These are phyloP conservation scores for Orthosia gracilis DNA, from an alignment of 2,888 invertebrate species.

Conservation along the genomic window DNA sequence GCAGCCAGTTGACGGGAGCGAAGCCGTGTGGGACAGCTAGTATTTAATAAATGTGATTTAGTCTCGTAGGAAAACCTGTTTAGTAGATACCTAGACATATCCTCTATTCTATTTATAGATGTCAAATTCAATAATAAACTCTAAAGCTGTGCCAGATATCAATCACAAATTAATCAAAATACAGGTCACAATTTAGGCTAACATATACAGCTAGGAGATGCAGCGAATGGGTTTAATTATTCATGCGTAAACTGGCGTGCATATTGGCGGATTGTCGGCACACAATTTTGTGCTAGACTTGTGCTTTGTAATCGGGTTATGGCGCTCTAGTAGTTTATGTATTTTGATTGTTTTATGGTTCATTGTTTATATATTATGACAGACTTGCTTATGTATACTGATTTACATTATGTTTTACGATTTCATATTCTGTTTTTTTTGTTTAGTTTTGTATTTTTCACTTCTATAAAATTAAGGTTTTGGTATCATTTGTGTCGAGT, in stretches of 20 bases:
- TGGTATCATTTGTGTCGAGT: no score
- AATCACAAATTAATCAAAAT: neutral
- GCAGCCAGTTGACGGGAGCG: no score
- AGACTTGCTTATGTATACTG: neutral
- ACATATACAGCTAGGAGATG: constrained; percentile 25
- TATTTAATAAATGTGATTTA: no score
- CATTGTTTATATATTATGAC: neutral
- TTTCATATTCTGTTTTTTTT: no score
- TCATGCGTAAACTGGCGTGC: constrained; percentile 42
- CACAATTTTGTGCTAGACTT: constrained; percentile 41
- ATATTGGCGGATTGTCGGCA: constrained; percentile 41
- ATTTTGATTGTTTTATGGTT: neutral
- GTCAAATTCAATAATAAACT: neutral
- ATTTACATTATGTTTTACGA: neutral
- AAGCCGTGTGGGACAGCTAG: no score
- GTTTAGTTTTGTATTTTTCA: no score
- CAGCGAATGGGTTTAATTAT: constrained; percentile 38
- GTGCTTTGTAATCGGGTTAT: constrained; percentile 28
- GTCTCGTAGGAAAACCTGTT: no score
- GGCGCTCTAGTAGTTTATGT: constrained; percentile 17
- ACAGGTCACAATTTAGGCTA: constrained; percentile 6
- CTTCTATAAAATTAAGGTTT: no score
- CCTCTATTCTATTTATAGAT: no score
- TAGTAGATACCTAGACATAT: no score
- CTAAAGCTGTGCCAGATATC: neutral